These are phyloP conservation scores for Colletes gigas DNA, from an alignment of 1,140 invertebrate genomes.

Conservation along the genomic window DNA sequence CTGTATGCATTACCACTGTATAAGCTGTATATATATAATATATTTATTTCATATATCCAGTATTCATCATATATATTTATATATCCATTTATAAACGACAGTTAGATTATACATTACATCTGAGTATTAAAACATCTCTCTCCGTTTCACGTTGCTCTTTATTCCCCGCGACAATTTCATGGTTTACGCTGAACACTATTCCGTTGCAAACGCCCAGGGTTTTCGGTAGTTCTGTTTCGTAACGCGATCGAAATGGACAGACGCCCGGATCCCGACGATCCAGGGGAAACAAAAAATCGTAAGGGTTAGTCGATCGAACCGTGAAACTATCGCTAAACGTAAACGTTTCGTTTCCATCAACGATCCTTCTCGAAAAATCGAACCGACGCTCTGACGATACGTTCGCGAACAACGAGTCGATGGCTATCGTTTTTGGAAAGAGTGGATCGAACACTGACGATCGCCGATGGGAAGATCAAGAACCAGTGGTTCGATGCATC, in stretches of 20 bases:
- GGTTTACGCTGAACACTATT: slow-evolving; percentile 38
- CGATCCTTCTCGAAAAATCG: not conserved
- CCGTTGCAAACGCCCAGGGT: slow-evolving; percentile 47
- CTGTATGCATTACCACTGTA: slow-evolving; percentile 48
- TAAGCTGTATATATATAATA: slow-evolving; percentile 69
- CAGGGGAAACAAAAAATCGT: not conserved
- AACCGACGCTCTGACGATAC: too few relatives aligned
- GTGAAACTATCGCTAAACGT: slow-evolving; percentile 5
- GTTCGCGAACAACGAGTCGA: too few relatives aligned
- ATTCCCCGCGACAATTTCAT: slow-evolving; percentile 29
- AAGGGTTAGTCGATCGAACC: not conserved
- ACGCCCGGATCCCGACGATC: not conserved
- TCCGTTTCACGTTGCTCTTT: slow-evolving; percentile 18
- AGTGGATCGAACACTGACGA: not conserved
- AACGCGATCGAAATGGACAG: not conserved
- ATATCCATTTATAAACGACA: slow-evolving; percentile 72
- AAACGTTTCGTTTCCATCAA: not conserved
- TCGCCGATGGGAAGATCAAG: too few relatives aligned
- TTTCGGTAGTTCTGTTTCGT: slow-evolving; percentile 32
- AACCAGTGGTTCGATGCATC: not conserved
- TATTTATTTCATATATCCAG: slow-evolving; percentile 59
- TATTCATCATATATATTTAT: slow-evolving; percentile 59
- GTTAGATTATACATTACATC: slow-evolving; percentile 72
- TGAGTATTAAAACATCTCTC: slow-evolving; percentile 69
- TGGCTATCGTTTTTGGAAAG: too few relatives aligned